Base-by-base conservation (phyloP, 2,888 invertebrate genomes). In the Brachylomia viminalis region DNA sequence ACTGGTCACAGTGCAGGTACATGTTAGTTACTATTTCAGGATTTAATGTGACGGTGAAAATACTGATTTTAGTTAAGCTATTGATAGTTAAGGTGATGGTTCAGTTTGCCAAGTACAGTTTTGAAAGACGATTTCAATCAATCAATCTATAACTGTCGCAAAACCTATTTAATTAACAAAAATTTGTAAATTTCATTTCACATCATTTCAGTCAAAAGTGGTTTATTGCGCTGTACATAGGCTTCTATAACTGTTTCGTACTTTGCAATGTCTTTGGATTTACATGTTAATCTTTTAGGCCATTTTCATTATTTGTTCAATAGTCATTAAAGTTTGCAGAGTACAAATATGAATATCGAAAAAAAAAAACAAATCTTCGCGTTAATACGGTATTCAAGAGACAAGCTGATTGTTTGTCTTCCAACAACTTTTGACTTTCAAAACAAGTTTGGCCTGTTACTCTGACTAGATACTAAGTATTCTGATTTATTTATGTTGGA, bases 1-100 rank as follows among this genome's bases (percentile, higher is more conserved):
- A 86, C 86, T 61, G 64, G 68, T 71, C 45, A 45, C 62, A 67
- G 70, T 58, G 56, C 62, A 77, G 56, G 72, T 59, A 58, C 42
- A 66, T 65, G 47, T 56, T 70, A 85, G 58, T 85, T 56, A 76
- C 33, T 38, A 49, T 67, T 83, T 27, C 30, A 30, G 20, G 42
- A 42, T 65, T 38, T 80, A 23, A 54, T 84, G 61, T 65, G 42
- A 69, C 30, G 23, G 8, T 61, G 15, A 58, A n/a, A 47, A 72
- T 11, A 42, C n/a, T 61, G 20, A 33, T 17, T 54, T n/a, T 27
- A 30, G 33, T 45, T 49, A 62, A 1, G 7, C 38, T 59, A 4
- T 33, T 20, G 2, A n/a, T n/a, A 15, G 11, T 23, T 45, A 30
- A 30, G 30, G 30, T 66, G 0, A n/a, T n/a, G 8, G 17, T 61